A percentile compares a stretch with the other conserved stretches of the same genome.
phyloP scores from a whole-genome alignment of 2,797 vertebrate genomes.

The Setipinna tenuifilis region DNA sequence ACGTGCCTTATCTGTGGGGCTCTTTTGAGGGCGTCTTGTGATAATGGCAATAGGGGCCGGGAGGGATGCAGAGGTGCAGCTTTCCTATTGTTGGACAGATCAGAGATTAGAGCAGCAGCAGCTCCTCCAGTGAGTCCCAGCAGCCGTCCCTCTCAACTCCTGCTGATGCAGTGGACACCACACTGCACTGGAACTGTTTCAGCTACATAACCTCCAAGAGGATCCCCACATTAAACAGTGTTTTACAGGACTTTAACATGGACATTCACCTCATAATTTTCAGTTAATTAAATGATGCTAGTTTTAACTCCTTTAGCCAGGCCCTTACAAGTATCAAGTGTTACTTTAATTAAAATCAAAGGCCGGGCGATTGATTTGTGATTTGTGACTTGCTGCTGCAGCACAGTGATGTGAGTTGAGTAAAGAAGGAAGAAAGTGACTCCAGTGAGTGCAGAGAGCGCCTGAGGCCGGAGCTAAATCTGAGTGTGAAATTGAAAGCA shows the following conservation, averaged over 20 bases:
- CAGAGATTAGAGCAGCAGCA: neutral
- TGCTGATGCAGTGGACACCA: neutral
- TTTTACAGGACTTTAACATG: too few species aligned
- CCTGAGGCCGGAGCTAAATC: neutral
- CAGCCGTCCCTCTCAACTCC: neutral
- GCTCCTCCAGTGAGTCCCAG: neutral
- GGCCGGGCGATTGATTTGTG: neutral
- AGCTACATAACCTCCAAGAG: too few species aligned
- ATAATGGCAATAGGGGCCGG: neutral
- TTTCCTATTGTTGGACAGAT: neutral
- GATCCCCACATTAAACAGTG: too few species aligned
- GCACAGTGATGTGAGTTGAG: neutral
- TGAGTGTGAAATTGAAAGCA: neutral
- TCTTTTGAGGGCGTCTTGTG: neutral
- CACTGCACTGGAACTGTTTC: neutral
- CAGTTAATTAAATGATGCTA: too few species aligned
- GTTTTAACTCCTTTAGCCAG: neutral
- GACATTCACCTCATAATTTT: too few species aligned
- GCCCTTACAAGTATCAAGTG: too few species aligned
- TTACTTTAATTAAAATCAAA: too few species aligned
- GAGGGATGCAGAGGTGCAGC: neutral
- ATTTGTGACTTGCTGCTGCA: neutral
- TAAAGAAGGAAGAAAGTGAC: neutral
- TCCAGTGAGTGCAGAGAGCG: neutral
- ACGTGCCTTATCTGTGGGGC: neutral